Evolutionary conservation across 1,140 invertebrate genomes (phyloP).

Genomic region (Dendroctonus ponderosae): DNA sequence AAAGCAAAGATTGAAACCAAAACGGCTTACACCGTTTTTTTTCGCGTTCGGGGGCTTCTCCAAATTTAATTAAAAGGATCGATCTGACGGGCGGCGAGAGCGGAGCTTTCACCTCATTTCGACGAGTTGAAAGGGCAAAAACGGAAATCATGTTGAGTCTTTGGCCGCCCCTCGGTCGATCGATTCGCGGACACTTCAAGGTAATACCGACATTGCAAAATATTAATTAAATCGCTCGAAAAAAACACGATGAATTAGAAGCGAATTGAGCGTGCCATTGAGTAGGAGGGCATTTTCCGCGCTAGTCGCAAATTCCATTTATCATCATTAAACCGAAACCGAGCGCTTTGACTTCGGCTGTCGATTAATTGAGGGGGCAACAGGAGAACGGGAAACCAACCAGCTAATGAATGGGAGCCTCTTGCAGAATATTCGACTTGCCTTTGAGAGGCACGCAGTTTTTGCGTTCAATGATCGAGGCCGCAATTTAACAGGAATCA

Average conservation of each 20-base stretch:
- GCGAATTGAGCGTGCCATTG: background rate
- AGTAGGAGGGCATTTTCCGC: background rate
- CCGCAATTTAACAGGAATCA: too few relatives aligned
- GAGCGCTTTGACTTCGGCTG: background rate
- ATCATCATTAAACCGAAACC: conserved; percentile 12
- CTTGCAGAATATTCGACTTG: background rate
- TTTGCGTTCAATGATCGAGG: too few relatives aligned
- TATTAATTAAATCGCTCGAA: too few relatives aligned
- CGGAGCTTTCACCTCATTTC: conserved; percentile 4
- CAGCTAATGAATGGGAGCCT: background rate
- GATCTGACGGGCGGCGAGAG: background rate
- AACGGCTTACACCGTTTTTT: conserved; percentile 11
- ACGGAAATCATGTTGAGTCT: too few relatives aligned
- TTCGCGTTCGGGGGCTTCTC: background rate
- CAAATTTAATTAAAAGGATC: conserved; percentile 22
- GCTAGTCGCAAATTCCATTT: conserved; percentile 8
- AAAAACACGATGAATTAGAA: too few relatives aligned
- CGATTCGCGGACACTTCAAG: too few relatives aligned
- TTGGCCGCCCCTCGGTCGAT: too few relatives aligned
- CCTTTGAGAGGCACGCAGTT: background rate
- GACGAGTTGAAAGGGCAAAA: too few relatives aligned
- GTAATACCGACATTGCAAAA: too few relatives aligned
- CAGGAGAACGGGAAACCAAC: background rate
- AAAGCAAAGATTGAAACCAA: conserved; percentile 6
- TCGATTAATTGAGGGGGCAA: background rate